A percentile compares a stretch with the other conserved stretches of the same genome.
Evolutionary conservation across 1,140 invertebrate genomes (phyloP).

Genomic region (Brachystomella parvula): DNA sequence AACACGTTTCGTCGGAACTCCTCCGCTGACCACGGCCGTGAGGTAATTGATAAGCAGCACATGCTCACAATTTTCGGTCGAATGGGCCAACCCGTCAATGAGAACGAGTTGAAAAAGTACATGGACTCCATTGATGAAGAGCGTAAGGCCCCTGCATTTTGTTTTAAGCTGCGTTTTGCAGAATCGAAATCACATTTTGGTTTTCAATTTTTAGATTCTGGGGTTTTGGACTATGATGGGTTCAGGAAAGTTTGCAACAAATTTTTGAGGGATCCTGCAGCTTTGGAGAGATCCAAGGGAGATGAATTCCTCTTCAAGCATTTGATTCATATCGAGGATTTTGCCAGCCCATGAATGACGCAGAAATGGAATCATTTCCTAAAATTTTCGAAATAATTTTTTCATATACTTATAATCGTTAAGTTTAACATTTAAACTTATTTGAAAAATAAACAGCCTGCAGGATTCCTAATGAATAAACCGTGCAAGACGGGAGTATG

Average conservation of each 20-base stretch:
- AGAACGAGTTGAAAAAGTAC: background rate
- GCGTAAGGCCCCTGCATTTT: too few relatives aligned
- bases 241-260: conserved; percentile 4
- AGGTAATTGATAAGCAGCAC: background rate
- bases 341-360: background rate
- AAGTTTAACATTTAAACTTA: too few relatives aligned
- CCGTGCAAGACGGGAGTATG: too few relatives aligned
- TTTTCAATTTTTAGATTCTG: background rate
- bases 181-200: too few relatives aligned
- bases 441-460: too few relatives aligned
- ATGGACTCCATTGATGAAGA: background rate
- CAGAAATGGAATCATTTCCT: too few relatives aligned
- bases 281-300: background rate
- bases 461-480: too few relatives aligned
- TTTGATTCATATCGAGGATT: background rate
- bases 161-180: too few relatives aligned
- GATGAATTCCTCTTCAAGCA: conserved; percentile 3
- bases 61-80: background rate
- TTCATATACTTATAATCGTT: too few relatives aligned
- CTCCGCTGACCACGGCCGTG: background rate
- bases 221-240: background rate
- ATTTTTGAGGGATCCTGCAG: background rate
- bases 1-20: conserved; percentile 9
- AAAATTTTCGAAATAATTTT: too few relatives aligned
- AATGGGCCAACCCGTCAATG: conserved; percentile 8